A percentile compares a stretch with the other conserved stretches of the same genome.
Evolutionary conservation across 2,888 invertebrate genomes (phyloP).

Genomic region (Actias luna): DNA sequence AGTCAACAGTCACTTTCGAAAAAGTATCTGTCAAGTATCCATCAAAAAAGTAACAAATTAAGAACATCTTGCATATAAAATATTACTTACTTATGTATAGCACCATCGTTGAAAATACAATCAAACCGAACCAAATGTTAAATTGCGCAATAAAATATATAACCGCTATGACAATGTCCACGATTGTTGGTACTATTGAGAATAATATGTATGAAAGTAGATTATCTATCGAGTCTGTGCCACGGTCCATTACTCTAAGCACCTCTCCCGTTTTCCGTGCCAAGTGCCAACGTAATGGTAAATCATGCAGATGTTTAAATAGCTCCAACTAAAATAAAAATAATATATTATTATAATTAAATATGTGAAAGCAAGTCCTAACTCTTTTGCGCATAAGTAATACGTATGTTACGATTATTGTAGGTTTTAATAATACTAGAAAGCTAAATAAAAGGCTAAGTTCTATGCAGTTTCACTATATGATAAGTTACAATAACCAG

Average conservation of each 20-base stretch:
- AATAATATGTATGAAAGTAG: slow-evolving; percentile 95
- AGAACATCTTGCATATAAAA: neutral
- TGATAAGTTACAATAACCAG: too few relatives aligned
- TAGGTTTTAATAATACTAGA: too few relatives aligned
- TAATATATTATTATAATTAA: slow-evolving; percentile 36
- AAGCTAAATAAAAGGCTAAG: too few relatives aligned
- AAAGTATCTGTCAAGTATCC: too few relatives aligned
- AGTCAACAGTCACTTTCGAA: too few relatives aligned
- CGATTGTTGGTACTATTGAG: slow-evolving; percentile 95
- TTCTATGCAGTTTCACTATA: too few relatives aligned
- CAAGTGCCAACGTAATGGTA: slow-evolving; percentile 97
- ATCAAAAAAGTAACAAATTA: too few relatives aligned
- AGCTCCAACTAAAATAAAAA: slow-evolving; percentile 85
- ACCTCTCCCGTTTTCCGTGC: slow-evolving; percentile 98
- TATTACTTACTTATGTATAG: slow-evolving; percentile 91
- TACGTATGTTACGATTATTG: too few relatives aligned
- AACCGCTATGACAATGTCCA: slow-evolving; percentile 95
- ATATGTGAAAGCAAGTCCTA: too few relatives aligned
- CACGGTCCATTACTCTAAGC: slow-evolving; percentile 97
- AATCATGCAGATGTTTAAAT: slow-evolving; percentile 92
- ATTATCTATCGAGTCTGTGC: slow-evolving; percentile 97
- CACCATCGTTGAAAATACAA: slow-evolving; percentile 96
- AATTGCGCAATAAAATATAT: slow-evolving; percentile 93
- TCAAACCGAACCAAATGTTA: slow-evolving; percentile 96
- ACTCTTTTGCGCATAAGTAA: too few relatives aligned